Evolutionary conservation across 2,113 vertebrate genomes (phyloP), one percentile per base, ranked within the genome.

Genomic region (Myocastor coypus): DNA sequence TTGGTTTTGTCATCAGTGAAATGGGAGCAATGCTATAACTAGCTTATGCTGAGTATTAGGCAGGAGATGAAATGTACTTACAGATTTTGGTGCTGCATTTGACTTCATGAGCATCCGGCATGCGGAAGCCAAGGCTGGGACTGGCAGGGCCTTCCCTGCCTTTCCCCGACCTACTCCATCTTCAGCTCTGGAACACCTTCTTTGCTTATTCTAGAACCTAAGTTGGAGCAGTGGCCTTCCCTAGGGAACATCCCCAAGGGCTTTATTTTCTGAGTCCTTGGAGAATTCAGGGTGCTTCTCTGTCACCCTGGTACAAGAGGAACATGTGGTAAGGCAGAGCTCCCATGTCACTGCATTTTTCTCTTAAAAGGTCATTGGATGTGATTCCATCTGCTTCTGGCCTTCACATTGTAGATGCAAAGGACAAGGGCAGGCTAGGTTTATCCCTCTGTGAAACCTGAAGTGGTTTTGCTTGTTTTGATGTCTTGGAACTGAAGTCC

Each of bases 91-190:
- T 30, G 3, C 28, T 4, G 3, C 0, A 14, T 66, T 66, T 1
- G 42, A 50, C 68, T 4, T 0, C 1, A 0, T 12, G 89, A 64
- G 37, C n/a, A 1, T 22, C 34, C 59, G 83, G n/a, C 57, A 81
- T 19, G 37, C 7, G 11, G 52, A 34, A 50, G 7, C 59, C 1
- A 7, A 14, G 10, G 7, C 20, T 42, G n/a, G 55, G 10, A 0
- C 40, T 7, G 7, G 5, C 2, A 0, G 6, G 1, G 0, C 0
- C 4, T 37, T 7, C 16, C 13, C 32, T 52, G 55, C n/a, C 50
- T 28, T 55, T 28, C 80, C 1, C 0, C 10, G 30, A 14, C 28
- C 5, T 52, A 55, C 50, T 87, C 24, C 2, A 32, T n/a, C 69
- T 34, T 42, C 57, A 12, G 34, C 50, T 68, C 84, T 52, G 61